phyloP scores from a whole-genome alignment of 2,888 invertebrate genomes.

The Nasonia oneida region DNA sequence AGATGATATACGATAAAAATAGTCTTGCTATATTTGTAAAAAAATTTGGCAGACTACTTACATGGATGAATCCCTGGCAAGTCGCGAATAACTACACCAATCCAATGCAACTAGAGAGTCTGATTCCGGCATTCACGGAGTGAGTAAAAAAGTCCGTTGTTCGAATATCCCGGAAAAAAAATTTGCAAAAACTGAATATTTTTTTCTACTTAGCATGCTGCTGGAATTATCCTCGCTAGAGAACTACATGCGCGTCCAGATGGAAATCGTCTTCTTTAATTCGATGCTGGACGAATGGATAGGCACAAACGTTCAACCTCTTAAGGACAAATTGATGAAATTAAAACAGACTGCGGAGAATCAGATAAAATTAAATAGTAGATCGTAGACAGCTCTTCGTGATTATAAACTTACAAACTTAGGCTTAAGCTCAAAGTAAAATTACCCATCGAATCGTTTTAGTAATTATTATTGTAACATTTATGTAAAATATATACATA shows the following conservation, averaged over 20 bases:
- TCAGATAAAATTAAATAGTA: conserved; percentile 79
- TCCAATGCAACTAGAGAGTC: conserved; percentile 83
- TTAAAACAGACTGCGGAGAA: conserved; percentile 81
- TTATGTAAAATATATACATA: conserved; percentile 14
- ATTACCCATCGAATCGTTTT: neutral
- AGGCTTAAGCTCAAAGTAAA: neutral
- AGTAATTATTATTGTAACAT: conserved; percentile 26
- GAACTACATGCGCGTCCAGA: conserved; percentile 80
- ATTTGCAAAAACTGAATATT: conserved; percentile 43
- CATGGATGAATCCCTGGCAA: conserved; percentile 88
- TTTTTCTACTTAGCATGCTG: conserved; percentile 78
- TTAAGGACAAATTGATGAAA: conserved; percentile 80
- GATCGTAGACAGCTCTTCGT: conserved; percentile 47
- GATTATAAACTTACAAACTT: neutral
- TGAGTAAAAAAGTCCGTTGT: conserved; percentile 68
- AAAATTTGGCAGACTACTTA: conserved; percentile 81
- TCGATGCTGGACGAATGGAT: conserved; percentile 84
- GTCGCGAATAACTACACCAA: conserved; percentile 84
- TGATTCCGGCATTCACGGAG: conserved; percentile 82
- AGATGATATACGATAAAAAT: neutral
- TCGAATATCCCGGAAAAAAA: neutral
- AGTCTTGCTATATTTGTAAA: neutral
- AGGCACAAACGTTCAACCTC: conserved; percentile 81
- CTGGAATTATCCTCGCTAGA: conserved; percentile 81
- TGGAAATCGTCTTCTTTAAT: conserved; percentile 82